These are phyloP conservation scores for Alauda arvensis DNA, from an alignment of 2,797 vertebrate genomes.

Conservation along the genomic window DNA sequence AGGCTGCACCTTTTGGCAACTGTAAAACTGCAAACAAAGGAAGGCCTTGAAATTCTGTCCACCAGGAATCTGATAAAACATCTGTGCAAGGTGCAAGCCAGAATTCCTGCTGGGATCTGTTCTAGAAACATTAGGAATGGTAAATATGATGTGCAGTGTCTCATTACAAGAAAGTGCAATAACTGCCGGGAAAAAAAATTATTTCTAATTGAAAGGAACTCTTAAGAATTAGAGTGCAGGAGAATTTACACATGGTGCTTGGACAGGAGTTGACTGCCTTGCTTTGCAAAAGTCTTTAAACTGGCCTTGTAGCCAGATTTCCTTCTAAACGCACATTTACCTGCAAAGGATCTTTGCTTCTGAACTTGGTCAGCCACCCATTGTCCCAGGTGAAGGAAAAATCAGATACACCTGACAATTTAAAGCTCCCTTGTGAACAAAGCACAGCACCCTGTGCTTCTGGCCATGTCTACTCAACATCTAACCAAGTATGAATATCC, in stretches of 20 bases:
- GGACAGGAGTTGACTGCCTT: neutral
- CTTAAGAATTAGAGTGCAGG: neutral
- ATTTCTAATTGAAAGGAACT: neutral
- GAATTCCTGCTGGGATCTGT: conserved; percentile 51
- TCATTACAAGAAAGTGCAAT: neutral
- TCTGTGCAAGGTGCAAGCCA: conserved; percentile 51
- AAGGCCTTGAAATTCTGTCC: conserved; percentile 27
- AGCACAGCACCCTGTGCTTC: neutral
- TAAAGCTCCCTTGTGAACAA: neutral
- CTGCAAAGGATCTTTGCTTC: neutral
- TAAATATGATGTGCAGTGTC: neutral
- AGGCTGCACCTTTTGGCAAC: conserved; percentile 31
- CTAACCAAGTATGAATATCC: neutral
- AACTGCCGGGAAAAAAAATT: neutral
- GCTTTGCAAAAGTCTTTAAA: neutral
- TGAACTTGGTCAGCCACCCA: neutral
- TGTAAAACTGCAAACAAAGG: conserved; percentile 8
- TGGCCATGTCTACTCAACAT: neutral
- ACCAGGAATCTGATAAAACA: conserved; percentile 41
- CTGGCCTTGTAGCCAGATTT: neutral
- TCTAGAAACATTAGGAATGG: conserved; percentile 40
- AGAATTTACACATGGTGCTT: neutral
- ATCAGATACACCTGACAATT: neutral
- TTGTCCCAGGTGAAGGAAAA: neutral
- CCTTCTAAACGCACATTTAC: neutral